A percentile compares a stretch with the other conserved stretches of the same genome.
Evolutionary conservation across 2,888 invertebrate species (phyloP).

Genomic region (Odontocerum albicorne): DNA sequence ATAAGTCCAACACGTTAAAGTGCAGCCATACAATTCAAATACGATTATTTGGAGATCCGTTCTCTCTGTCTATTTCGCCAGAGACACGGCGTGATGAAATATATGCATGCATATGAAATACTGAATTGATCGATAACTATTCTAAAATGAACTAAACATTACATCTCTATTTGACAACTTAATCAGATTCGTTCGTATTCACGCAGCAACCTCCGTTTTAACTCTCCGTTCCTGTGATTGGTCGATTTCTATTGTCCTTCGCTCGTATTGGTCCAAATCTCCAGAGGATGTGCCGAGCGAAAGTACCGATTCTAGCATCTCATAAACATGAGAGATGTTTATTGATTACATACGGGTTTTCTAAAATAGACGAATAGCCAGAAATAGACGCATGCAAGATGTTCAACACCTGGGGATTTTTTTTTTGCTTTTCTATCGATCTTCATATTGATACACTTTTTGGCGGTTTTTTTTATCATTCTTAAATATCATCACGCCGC

Average conservation of each 20-base stretch:
- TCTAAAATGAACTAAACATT: too few species aligned
- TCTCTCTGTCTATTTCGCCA: too few species aligned
- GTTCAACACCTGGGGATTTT: conserved; percentile 7
- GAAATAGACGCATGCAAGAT: conserved; percentile 11
- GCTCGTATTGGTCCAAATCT: conserved; percentile 16
- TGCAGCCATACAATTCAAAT: too few species aligned
- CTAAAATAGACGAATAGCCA: conserved; percentile 13
- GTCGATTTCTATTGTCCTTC: conserved; percentile 1
- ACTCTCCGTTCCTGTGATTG: conserved; percentile 7
- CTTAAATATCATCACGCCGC: not conserved
- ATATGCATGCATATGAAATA: too few species aligned
- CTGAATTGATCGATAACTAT: too few species aligned
- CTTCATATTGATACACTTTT: too few species aligned
- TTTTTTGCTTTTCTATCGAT: too few species aligned
- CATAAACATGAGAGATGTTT: conserved; percentile 25
- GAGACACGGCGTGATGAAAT: too few species aligned
- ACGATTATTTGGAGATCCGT: too few species aligned
- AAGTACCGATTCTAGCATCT: not conserved
- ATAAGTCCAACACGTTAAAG: too few species aligned
- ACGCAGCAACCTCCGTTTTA: not conserved
- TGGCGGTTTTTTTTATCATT: too few species aligned
- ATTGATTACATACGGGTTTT: conserved; percentile 25
- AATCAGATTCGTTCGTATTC: conserved; percentile 22
- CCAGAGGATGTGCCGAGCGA: not conserved
- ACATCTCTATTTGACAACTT: conserved; percentile 30